These are phyloP conservation scores for Drosophila falleni DNA, from an alignment of 2,888 invertebrate genomes.

Conservation along the genomic window DNA sequence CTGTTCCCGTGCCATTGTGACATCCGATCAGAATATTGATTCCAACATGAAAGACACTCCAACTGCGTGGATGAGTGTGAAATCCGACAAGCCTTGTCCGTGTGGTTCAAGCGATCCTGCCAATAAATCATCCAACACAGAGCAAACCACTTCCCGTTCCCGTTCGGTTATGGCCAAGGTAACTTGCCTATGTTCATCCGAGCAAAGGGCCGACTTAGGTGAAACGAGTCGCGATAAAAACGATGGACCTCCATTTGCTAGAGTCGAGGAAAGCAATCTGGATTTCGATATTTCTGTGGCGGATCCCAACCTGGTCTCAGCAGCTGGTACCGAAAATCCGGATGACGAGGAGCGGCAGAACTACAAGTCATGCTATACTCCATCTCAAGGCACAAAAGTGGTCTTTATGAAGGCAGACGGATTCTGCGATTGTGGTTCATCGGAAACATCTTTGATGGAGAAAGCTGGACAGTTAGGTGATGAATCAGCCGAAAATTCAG, in stretches of 20 bases:
- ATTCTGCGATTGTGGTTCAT: constrained; percentile 37
- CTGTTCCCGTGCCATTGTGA: background rate
- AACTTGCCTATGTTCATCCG: constrained; percentile 61
- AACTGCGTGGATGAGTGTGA: background rate
- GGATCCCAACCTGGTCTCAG: constrained; percentile 27
- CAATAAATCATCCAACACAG: constrained; percentile 39
- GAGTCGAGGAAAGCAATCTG: constrained; percentile 13
- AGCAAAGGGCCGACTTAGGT: constrained; percentile 22
- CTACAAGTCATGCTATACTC: background rate
- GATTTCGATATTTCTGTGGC: background rate
- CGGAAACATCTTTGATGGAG: constrained; percentile 15
- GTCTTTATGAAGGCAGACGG: constrained; percentile 29
- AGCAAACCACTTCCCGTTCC: constrained; percentile 61
- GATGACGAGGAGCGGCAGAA: background rate
- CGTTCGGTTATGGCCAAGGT: constrained; percentile 65
- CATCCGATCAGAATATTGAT: background rate
- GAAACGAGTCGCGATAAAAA: background rate
- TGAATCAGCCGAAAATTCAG: background rate
- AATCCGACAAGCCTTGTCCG: background rate
- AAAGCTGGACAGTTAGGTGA: too few species aligned
- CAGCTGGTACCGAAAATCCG: background rate
- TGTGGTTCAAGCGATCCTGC: constrained; percentile 4
- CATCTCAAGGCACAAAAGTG: constrained; percentile 15
- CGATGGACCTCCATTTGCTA: constrained; percentile 30
- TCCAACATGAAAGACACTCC: background rate